phyloP scores from a whole-genome alignment of 2,888 invertebrate genomes.

The Macropis europaea region DNA sequence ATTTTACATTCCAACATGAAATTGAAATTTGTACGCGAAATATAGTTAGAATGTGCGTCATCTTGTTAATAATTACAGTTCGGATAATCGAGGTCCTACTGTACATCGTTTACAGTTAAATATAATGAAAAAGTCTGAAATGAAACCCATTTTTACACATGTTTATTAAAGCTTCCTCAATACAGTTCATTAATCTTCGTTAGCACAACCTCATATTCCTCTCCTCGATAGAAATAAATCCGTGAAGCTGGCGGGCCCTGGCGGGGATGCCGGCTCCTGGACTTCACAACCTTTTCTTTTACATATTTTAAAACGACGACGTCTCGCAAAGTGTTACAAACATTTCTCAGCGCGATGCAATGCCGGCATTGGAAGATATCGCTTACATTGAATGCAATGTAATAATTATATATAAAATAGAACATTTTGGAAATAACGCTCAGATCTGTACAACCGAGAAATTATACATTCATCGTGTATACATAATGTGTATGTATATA shows the following conservation, averaged over 20 bases:
- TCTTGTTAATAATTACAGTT: too few relatives aligned
- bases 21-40: too few relatives aligned
- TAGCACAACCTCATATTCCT: constrained; percentile 61
- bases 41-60: too few relatives aligned
- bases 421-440: constrained; percentile 70
- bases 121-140: background rate
- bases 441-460: constrained; percentile 72
- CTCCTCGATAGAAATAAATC: constrained; percentile 31
- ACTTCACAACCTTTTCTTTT: constrained; percentile 49
- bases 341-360: constrained; percentile 50
- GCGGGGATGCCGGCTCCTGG: constrained; percentile 3
- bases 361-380: constrained; percentile 65
- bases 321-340: constrained; percentile 32
- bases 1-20: too few relatives aligned
- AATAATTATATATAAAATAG: constrained; percentile 72
- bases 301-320: constrained; percentile 30
- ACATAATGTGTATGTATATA: constrained; percentile 56
- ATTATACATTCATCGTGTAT: constrained; percentile 61
- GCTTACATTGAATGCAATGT: constrained; percentile 60
- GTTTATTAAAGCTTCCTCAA: constrained; percentile 73
- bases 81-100: too few relatives aligned
- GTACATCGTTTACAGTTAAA: too few relatives aligned
- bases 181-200: constrained; percentile 64
- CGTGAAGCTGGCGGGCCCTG: constrained; percentile 28
- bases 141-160: constrained; percentile 59